These are phyloP conservation scores for Psittacus erithacus DNA, from an alignment of 2,113 vertebrate species.

Conservation along the genomic window DNA sequence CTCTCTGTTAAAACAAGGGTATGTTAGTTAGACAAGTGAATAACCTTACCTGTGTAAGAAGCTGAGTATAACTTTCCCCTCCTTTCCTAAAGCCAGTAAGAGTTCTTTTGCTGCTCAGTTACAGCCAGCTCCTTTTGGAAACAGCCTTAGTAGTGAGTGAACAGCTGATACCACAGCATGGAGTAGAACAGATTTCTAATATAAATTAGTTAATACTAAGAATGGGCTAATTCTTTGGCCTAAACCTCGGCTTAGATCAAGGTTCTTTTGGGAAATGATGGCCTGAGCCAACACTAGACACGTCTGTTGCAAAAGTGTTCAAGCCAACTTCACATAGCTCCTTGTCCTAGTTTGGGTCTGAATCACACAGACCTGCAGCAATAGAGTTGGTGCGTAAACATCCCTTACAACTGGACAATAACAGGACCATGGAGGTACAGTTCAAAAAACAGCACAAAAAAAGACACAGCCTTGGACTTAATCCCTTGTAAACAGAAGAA, in stretches of 20 bases:
- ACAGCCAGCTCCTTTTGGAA: neutral
- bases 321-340: constrained; percentile 57
- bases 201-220: constrained; percentile 51
- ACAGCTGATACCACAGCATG: neutral
- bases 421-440: constrained; percentile 64
- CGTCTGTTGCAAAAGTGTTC: constrained; percentile 61
- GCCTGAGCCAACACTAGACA: constrained; percentile 49
- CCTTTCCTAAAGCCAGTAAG: neutral
- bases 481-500: constrained; percentile 61
- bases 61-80: constrained; percentile 1
- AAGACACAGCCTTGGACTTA: constrained; percentile 46
- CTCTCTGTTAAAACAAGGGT: neutral
- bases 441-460: constrained; percentile 61
- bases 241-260: constrained; percentile 19
- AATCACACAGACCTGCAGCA: constrained; percentile 67
- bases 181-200: constrained; percentile 9
- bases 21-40: neutral
- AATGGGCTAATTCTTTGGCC: constrained; percentile 61
- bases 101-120: neutral
- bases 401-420: constrained; percentile 67
- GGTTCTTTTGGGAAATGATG: constrained; percentile 55
- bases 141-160: neutral
- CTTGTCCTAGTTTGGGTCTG: constrained; percentile 55
- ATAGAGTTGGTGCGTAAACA: constrained; percentile 68
- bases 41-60: neutral